These are phyloP conservation scores for Neoscelio sp. DNA, from an alignment of 2,888 invertebrate species.

Conservation along the genomic window DNA sequence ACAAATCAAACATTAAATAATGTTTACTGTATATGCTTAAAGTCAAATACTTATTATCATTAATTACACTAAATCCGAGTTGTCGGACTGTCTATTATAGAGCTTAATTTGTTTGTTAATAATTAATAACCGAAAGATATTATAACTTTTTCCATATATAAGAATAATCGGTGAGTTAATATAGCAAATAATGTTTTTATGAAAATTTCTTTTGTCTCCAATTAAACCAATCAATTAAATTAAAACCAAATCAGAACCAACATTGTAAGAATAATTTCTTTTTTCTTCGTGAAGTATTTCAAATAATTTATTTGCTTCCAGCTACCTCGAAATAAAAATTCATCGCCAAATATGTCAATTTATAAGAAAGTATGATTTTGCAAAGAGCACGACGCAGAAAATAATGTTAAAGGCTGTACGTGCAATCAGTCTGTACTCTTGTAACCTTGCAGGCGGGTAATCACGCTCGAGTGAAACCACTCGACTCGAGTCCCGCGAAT, in stretches of 20 bases:
- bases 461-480: slow-evolving; percentile 71
- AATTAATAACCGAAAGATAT: slow-evolving; percentile 36
- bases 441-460: slow-evolving; percentile 68
- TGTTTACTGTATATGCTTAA: too few species aligned
- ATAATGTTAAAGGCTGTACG: slow-evolving; percentile 59
- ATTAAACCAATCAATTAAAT: too few species aligned
- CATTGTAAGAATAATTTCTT: too few species aligned
- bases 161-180: slow-evolving; percentile 5
- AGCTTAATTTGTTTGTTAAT: slow-evolving; percentile 44
- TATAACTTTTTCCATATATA: slow-evolving; percentile 16
- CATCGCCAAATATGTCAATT: slow-evolving; percentile 39
- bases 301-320: background rate
- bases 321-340: slow-evolving; percentile 6
- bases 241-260: too few species aligned
- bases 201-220: too few species aligned
- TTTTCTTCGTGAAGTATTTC: background rate
- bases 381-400: slow-evolving; percentile 46
- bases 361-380: slow-evolving; percentile 42
- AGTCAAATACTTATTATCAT: slow-evolving; percentile 5
- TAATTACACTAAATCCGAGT: slow-evolving; percentile 37
- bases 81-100: slow-evolving; percentile 37
- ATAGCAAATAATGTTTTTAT: slow-evolving; percentile 21
- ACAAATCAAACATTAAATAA: too few species aligned
- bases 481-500: slow-evolving; percentile 70
- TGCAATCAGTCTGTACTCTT: slow-evolving; percentile 68